Conservation (phyloP, 1,140 invertebrate genomes). For the Diorhabda elongata region DNA sequence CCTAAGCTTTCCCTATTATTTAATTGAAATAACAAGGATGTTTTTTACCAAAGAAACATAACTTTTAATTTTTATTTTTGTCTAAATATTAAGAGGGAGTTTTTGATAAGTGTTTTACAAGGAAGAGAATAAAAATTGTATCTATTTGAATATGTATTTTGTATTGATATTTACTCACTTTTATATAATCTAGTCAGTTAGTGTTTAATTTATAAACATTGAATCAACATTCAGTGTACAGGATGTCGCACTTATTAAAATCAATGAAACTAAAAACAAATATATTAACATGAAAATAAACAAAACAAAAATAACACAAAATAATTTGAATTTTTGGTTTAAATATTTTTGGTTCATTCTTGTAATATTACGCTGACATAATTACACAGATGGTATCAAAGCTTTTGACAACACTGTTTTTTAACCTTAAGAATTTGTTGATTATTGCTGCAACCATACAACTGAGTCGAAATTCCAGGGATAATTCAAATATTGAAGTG, state of each 20-base stretch:
- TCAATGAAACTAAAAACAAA: no score
- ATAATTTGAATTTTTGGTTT: no score
- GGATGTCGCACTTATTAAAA: background rate
- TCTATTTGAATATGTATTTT: slow-evolving; percentile 18
- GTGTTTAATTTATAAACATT: slow-evolving; percentile 5
- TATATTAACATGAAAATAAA: no score
- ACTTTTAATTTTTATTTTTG: slow-evolving; percentile 13
- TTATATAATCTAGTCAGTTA: slow-evolving; percentile 20
- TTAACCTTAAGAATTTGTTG: no score
- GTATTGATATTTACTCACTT: slow-evolving; percentile 21
- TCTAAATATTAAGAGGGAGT: slow-evolving; percentile 17
- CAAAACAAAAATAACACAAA: no score
- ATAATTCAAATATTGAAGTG: no score
- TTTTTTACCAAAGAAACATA: slow-evolving; percentile 20
- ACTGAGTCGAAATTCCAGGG: no score
- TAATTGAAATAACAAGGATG: background rate
- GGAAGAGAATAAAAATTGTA: slow-evolving; percentile 5
- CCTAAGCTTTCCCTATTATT: background rate
- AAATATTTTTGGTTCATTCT: no score
- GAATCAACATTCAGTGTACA: background rate
- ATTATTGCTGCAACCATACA: no score
- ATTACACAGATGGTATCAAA: no score
- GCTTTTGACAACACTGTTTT: no score
- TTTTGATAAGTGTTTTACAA: slow-evolving; percentile 22
- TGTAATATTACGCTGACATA: no score